Conservation (phyloP, 2,113 vertebrate species). For the Hydrochoerus hydrochaeris region DNA sequence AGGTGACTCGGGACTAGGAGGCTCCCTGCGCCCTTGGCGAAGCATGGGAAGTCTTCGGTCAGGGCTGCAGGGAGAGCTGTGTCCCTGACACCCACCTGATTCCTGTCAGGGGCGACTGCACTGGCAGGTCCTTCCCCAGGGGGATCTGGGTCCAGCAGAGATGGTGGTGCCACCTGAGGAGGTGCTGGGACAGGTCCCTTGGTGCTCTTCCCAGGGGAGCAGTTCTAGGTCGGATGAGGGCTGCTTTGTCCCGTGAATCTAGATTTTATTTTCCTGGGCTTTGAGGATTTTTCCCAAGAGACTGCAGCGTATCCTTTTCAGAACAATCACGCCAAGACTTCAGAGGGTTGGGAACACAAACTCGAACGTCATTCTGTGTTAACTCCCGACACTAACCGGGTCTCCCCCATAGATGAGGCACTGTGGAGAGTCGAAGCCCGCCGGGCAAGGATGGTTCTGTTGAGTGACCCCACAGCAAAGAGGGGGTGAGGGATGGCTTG, state of each 20-base stretch:
- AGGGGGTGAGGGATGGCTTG: not conserved
- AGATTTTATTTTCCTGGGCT: not conserved
- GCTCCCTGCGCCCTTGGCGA: not conserved
- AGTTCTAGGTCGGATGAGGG: not conserved
- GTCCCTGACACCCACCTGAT: not conserved
- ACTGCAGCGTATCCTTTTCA: not conserved
- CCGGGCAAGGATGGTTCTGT: not conserved
- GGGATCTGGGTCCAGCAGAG: not conserved
- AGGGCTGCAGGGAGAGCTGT: not conserved
- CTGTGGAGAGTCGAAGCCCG: not conserved
- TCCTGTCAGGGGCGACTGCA: fast-evolving
- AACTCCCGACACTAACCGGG: not conserved
- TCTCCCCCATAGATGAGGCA: not conserved
- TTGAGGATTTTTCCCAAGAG: not conserved
- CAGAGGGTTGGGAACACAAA: not conserved
- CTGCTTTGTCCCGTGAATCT: not conserved
- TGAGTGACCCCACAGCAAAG: not conserved
- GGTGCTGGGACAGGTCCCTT: not conserved
- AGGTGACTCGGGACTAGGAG: not conserved
- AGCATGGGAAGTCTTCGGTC: not conserved
- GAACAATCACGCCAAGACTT: not conserved
- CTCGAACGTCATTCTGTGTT: not conserved
- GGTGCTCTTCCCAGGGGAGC: not conserved
- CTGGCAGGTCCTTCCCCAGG: not conserved
- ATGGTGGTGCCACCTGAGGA: not conserved